phyloP scores from a whole-genome alignment of 2,113 vertebrate species.

The Aptenodytes patagonicus region DNA sequence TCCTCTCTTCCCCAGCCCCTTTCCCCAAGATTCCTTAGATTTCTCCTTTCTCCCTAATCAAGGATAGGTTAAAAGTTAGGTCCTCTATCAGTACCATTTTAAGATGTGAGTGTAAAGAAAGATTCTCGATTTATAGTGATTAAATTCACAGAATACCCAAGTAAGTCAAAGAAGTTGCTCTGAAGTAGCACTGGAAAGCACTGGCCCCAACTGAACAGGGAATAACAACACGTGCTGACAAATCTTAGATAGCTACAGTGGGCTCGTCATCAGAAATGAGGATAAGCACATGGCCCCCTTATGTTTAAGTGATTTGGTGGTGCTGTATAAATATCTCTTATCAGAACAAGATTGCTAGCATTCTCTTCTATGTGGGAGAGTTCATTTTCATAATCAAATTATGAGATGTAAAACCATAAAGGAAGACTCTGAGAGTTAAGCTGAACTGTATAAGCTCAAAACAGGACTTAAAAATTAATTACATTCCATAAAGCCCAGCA shows the following conservation, averaged over 20 bases:
- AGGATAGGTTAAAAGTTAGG: background rate
- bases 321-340: constrained; percentile 36
- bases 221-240: background rate
- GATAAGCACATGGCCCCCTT: constrained; percentile 41
- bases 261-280: background rate
- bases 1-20: background rate
- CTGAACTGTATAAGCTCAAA: background rate
- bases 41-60: background rate
- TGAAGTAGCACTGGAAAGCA: background rate
- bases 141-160: background rate
- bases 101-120: background rate
- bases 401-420: background rate
- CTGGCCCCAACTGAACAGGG: background rate
- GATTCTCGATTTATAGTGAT: background rate
- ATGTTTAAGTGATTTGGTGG: constrained; percentile 1
- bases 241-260: background rate
- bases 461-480: background rate
- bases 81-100: background rate
- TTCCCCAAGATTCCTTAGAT: background rate
- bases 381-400: background rate
- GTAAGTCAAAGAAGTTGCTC: background rate
- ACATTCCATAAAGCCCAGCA: background rate
- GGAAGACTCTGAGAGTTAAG: background rate
- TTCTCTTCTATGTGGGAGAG: constrained; percentile 20
- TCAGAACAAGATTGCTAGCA: constrained; percentile 44